Percentiles rank a stretch among this genome's conserved stretches.
phyloP scores from a whole-genome alignment of 2,888 invertebrate species.

The Sceliomorpha sp. region DNA sequence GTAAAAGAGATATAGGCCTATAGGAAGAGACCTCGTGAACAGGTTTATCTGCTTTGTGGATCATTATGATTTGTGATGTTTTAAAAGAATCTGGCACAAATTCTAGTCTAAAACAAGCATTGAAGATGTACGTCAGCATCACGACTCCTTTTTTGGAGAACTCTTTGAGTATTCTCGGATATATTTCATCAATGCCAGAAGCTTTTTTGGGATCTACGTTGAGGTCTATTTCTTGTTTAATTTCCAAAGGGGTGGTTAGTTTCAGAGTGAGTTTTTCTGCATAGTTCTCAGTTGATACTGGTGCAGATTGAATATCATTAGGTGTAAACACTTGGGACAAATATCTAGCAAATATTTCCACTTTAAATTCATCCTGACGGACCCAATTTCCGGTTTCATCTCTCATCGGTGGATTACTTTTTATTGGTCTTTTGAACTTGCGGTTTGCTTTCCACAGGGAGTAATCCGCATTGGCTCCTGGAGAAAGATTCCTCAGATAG shows the following conservation, averaged over 20 bases:
- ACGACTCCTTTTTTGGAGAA: neutral
- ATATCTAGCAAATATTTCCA: neutral
- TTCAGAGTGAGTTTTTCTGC: slow-evolving; percentile 2
- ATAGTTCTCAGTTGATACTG: neutral
- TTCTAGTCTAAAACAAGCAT: slow-evolving; percentile 1
- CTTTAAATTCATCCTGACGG: neutral
- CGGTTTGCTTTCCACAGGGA: slow-evolving; percentile 8
- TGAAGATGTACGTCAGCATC: neutral
- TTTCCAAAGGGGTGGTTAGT: neutral
- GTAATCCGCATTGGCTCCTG: neutral
- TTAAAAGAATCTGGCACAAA: neutral
- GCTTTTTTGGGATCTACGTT: slow-evolving; percentile 1
- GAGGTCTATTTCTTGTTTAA: neutral
- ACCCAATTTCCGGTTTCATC: slow-evolving; percentile 2
- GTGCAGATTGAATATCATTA: neutral
- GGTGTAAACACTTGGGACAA: neutral
- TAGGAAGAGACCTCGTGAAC: neutral
- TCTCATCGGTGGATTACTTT: neutral
- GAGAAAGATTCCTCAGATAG: neutral
- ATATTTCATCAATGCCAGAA: neutral
- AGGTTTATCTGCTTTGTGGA: neutral
- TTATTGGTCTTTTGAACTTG: neutral
- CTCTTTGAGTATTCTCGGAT: slow-evolving; percentile 3
- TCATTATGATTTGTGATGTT: slow-evolving; percentile 7
- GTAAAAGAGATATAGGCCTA: neutral